phyloP scores from a whole-genome alignment of 2,113 vertebrate species.

The Spea bombifrons region DNA sequence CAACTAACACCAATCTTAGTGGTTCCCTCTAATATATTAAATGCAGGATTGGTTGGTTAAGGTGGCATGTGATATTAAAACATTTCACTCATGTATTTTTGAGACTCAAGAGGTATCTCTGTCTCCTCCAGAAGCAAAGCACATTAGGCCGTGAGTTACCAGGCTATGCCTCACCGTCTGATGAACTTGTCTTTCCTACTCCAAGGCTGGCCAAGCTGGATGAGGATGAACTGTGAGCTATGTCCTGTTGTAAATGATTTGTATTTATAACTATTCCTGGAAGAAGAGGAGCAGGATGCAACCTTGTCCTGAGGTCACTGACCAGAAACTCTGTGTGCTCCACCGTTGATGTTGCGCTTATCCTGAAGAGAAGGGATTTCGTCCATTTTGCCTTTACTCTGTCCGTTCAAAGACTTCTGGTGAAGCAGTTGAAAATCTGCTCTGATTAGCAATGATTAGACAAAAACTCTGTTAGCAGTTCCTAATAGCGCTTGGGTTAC shows the following conservation, averaged over 20 bases:
- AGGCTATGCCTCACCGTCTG: constrained; percentile 37
- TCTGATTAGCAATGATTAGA: constrained; percentile 15
- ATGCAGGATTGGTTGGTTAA: too few relatives aligned
- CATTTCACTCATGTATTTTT: too few relatives aligned
- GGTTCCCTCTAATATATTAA: too few relatives aligned
- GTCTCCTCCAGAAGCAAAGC: constrained; percentile 49
- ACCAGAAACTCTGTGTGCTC: constrained; percentile 3
- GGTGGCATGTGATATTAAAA: too few relatives aligned
- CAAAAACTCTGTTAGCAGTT: constrained; percentile 18
- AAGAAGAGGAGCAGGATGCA: neutral
- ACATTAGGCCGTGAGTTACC: constrained; percentile 33
- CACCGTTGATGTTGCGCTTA: neutral
- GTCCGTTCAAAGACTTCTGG: neutral
- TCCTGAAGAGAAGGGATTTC: constrained; percentile 4
- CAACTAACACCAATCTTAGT: too few relatives aligned
- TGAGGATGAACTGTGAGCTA: constrained; percentile 79
- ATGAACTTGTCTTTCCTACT: constrained; percentile 39
- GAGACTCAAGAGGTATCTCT: constrained; percentile 16
- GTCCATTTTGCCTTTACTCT: constrained; percentile 10
- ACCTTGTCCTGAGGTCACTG: neutral
- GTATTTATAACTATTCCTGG: neutral
- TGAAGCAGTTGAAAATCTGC: constrained; percentile 1
- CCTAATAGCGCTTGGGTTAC: constrained; percentile 6
- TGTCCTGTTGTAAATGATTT: neutral
- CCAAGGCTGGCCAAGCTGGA: constrained; percentile 75